Base-by-base conservation (phyloP, 2,113 vertebrate genomes). In the Phasianus colchicus region DNA sequence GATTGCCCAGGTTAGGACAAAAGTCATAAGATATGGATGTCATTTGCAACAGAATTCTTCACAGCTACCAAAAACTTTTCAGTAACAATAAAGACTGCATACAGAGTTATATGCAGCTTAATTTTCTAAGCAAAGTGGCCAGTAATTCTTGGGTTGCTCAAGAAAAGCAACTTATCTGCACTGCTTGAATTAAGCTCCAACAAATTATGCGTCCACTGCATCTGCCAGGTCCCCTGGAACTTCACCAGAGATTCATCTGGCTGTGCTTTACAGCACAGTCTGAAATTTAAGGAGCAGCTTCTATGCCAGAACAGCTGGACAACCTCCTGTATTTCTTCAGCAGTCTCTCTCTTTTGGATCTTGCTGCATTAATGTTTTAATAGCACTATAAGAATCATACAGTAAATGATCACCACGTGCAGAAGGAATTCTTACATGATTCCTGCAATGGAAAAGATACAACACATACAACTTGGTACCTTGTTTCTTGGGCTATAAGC, bases 231-330 rank as follows among this genome's bases (percentile, higher is more conserved):
- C 36, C 63, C 75, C 50, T 60, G 60, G 42, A 81, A 94, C 60
- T 5, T 60, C 72, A 36, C 4, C 1, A 22, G 57, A 82, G 89
- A 66, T 61, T 91, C 88, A 93, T 91, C 90, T 93, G 93, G 69
- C 69, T 83, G 88, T 60, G 71, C 88, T 93, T 93, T 77, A 81
- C 6, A 86, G 42, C 1, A 8, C 38, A 50, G 55, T 5, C 60
- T 91, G 83, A 71, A 93, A 90, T n/a, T 91, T 64, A 93, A 96
- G 92, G 50, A 96, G 90, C 72, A 88, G 82, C 42, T 91, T 50
- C 18, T 8, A 71, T 38, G 93, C 88, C 86, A 94, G 27, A 94
- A 88, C 72, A 93, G 76, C 86, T 91, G 83, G 88, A 77, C 36
- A 64, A 42, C 11, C 38, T 38, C 50, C 86, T 36, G 18, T 52